Percentiles rank a stretch among this genome's conserved stretches.
These are phyloP conservation scores for Operophtera brumata DNA, from an alignment of 2,888 invertebrate genomes.

Conservation along the genomic window DNA sequence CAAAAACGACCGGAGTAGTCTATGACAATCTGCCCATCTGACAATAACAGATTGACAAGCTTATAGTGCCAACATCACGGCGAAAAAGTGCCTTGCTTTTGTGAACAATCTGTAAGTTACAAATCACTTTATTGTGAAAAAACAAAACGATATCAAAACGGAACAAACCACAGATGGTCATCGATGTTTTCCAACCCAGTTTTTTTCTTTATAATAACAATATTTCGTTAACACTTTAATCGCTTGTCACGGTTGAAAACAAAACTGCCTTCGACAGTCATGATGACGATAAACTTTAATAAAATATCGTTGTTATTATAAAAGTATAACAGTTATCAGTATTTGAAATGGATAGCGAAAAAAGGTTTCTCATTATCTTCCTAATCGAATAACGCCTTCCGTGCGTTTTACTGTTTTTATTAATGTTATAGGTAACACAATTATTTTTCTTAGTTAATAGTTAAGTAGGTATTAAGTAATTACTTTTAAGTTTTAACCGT, in stretches of 20 bases:
- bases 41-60: no score
- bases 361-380: slow-evolving; percentile 22
- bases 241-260: slow-evolving; percentile 32
- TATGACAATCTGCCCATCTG: no score
- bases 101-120: neutral
- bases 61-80: no score
- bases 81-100: no score
- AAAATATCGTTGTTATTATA: slow-evolving; percentile 21
- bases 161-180: slow-evolving; percentile 18
- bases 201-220: slow-evolving; percentile 15
- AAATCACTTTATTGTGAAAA: no score
- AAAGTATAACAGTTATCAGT: slow-evolving; percentile 19
- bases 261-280: slow-evolving; percentile 25
- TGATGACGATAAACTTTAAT: slow-evolving; percentile 27
- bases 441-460: no score
- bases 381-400: slow-evolving; percentile 27
- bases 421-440: no score
- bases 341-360: slow-evolving; percentile 23
- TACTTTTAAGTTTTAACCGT: no score
- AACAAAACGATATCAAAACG: slow-evolving; percentile 25
- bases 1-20: no score
- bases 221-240: slow-evolving; percentile 43
- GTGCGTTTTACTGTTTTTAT: neutral
- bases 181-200: slow-evolving; percentile 5
- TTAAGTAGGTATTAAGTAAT: no score